Evolutionary conservation across 1,140 invertebrate genomes (phyloP).

Genomic region (Drosophila setifemur): DNA sequence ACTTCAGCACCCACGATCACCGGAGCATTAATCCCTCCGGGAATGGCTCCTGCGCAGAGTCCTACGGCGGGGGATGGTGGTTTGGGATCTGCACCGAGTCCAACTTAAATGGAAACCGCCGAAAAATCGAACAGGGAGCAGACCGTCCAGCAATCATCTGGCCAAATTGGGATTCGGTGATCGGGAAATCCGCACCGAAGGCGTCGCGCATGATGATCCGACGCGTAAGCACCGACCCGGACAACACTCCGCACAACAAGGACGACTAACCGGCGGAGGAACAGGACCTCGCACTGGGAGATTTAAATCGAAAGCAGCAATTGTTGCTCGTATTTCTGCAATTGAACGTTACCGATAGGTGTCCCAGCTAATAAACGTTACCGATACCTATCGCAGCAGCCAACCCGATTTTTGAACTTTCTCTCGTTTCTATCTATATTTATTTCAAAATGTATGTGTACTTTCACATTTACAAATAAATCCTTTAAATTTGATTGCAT

Average conservation of each 20-base stretch:
- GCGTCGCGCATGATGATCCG: slow-evolving; percentile 70
- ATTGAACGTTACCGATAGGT: slow-evolving; percentile 37
- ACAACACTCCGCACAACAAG: background rate
- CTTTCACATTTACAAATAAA: too few relatives aligned
- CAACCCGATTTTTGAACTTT: too few relatives aligned
- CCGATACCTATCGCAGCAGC: slow-evolving; percentile 17
- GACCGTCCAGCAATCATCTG: slow-evolving; percentile 83
- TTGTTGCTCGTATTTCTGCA: slow-evolving; percentile 12
- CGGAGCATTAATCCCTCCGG: slow-evolving; percentile 21
- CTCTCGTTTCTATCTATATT: too few relatives aligned
- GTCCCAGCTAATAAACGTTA: slow-evolving; percentile 11
- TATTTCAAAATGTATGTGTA: too few relatives aligned
- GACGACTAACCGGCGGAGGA: slow-evolving; percentile 3
- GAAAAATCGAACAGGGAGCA: slow-evolving; percentile 27
- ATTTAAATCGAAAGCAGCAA: slow-evolving; percentile 30
- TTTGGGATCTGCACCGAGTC: slow-evolving; percentile 36
- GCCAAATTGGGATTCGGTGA: slow-evolving; percentile 84
- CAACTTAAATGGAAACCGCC: slow-evolving; percentile 79
- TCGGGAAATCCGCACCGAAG: slow-evolving; percentile 61
- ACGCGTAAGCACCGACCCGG: slow-evolving; percentile 10
- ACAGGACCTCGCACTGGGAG: slow-evolving; percentile 10
- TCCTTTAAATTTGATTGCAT: too few relatives aligned
- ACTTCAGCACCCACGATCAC: slow-evolving; percentile 85
- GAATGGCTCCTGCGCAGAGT: slow-evolving; percentile 82
- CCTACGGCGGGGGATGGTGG: slow-evolving; percentile 81